phyloP scores from a whole-genome alignment of 2,797 vertebrate genomes.

The Mergus octosetaceus region DNA sequence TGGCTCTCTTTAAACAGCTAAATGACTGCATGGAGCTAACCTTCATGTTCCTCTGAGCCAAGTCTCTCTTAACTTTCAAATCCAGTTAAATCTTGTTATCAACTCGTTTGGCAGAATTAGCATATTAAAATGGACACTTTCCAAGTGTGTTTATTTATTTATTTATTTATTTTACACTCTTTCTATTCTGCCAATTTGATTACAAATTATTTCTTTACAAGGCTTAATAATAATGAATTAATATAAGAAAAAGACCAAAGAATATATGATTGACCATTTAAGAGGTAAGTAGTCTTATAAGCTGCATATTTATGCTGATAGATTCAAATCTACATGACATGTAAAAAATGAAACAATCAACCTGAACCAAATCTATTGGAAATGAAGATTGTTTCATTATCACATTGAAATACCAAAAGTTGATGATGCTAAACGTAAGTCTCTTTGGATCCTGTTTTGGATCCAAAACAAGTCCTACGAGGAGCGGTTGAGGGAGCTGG shows the following conservation, averaged over 20 bases:
- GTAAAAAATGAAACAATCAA: background rate
- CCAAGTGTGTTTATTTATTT: background rate
- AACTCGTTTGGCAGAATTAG: constrained; percentile 36
- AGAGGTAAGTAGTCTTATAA: background rate
- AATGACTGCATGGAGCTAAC: background rate
- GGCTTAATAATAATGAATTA: background rate
- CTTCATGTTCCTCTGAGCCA: background rate
- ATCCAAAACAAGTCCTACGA: too few species aligned
- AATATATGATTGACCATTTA: rapidly evolving
- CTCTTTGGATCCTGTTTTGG: background rate
- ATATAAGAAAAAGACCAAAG: background rate
- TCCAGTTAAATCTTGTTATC: constrained; percentile 46
- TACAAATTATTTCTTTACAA: background rate
- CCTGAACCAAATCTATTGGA: background rate
- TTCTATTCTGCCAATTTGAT: background rate
- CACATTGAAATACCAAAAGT: background rate
- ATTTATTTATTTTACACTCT: background rate
- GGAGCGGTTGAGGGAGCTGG: too few species aligned
- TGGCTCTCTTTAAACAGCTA: background rate
- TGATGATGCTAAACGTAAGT: background rate
- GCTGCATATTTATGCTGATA: background rate
- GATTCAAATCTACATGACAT: background rate
- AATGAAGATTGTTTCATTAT: background rate
- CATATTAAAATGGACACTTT: background rate
- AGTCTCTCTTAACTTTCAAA: constrained; percentile 43